These are phyloP conservation scores for Chrysaora quinquecirrha DNA, from an alignment of 30 jellyfish, hydroid and myxozoan genomes.

Conservation along the genomic window DNA sequence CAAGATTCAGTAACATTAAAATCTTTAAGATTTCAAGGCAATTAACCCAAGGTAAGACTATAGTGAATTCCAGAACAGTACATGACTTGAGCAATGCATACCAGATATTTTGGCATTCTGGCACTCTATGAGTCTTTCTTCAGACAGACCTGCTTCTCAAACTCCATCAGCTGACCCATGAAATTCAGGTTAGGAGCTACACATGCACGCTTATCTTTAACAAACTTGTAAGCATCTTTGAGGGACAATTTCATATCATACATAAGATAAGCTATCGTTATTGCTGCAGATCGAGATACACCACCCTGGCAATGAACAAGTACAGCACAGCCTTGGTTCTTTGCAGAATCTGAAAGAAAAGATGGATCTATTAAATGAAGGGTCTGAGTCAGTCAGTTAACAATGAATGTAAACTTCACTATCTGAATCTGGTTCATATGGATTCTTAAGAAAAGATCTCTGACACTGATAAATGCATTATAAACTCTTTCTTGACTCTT, in stretches of 20 bases:
- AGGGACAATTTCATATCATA: conserved; percentile 61
- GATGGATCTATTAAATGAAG: no score
- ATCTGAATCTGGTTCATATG: no score
- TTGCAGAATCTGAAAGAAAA: conserved; percentile 77
- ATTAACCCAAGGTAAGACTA: no score
- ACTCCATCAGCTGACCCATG: conserved; percentile 96
- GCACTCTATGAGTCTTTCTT: neutral
- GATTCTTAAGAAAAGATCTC: no score
- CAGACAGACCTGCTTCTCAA: conserved; percentile 69
- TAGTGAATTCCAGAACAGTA: neutral
- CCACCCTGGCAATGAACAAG: conserved; percentile 98
- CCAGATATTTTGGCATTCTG: neutral
- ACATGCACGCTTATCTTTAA: conserved; percentile 89
- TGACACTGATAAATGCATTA: no score
- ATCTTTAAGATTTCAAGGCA: no score
- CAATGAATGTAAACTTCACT: no score
- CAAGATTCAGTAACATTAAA: no score
- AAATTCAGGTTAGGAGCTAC: conserved; percentile 94
- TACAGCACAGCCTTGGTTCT: conserved; percentile 72
- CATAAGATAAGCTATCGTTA: conserved; percentile 90
- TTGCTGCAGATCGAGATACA: conserved; percentile 94
- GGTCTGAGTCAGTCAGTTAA: no score
- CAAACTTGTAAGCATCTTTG: conserved; percentile 92
- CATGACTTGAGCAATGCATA: neutral
- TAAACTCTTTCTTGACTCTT: no score